These are phyloP conservation scores for Guaruba guarouba DNA, from an alignment of 2,113 vertebrate species.

Conservation along the genomic window DNA sequence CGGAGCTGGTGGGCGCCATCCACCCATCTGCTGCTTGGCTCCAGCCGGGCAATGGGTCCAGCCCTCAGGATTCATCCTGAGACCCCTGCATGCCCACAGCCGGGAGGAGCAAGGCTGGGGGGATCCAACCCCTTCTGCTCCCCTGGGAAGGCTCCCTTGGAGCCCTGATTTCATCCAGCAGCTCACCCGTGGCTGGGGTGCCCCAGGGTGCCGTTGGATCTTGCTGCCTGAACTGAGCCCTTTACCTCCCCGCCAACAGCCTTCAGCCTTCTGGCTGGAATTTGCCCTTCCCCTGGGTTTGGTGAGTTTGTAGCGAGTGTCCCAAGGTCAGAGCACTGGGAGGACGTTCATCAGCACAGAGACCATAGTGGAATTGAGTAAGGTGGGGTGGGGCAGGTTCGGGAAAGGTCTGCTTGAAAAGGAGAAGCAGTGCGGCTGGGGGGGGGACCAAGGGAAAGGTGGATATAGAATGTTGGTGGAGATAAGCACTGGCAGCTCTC, in stretches of 20 bases:
- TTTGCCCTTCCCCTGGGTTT: too few relatives aligned
- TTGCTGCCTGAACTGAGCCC: not conserved
- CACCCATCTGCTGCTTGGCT: not conserved
- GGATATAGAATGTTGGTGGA: not conserved
- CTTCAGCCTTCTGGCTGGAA: not conserved
- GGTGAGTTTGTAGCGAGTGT: accelerated
- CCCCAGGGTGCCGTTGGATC: not conserved
- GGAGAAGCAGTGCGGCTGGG: not conserved
- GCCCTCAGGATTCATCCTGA: not conserved
- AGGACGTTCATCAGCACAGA: not conserved
- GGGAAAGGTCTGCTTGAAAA: not conserved
- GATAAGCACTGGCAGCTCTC: not conserved
- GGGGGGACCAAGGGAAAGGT: too few relatives aligned
- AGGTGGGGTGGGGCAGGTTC: not conserved
- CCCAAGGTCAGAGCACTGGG: accelerated
- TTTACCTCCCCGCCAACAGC: not conserved
- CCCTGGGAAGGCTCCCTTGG: not conserved
- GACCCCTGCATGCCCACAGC: accelerated
- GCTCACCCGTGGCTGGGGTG: not conserved
- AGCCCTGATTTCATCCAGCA: accelerated
- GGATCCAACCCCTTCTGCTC: accelerated
- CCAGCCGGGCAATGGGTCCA: accelerated
- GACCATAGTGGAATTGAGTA: not conserved
- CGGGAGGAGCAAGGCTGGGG: not conserved
- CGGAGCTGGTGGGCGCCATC: accelerated